Conservation (phyloP, 2,888 invertebrate species). For the Tetragonula carbonaria region DNA sequence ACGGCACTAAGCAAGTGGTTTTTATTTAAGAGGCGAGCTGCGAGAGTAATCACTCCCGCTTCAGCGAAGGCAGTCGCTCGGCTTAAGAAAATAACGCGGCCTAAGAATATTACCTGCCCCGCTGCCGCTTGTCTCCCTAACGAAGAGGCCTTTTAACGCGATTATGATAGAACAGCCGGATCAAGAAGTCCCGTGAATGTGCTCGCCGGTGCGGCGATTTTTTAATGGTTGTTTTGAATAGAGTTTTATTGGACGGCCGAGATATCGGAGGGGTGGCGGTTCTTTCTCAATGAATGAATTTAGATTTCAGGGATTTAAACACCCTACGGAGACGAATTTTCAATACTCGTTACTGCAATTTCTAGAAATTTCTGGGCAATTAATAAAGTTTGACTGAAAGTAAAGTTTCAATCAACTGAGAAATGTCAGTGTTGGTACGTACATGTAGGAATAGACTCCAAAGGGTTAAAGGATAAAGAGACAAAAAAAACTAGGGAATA, state of each 20-base stretch:
- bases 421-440: too few relatives aligned
- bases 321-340: background rate
- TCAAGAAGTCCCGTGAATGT: slow-evolving; percentile 36
- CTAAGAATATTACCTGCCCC: slow-evolving; percentile 50
- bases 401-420: too few relatives aligned
- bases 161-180: slow-evolving; percentile 37
- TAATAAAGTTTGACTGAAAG: too few relatives aligned
- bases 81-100: slow-evolving; percentile 55
- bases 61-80: slow-evolving; percentile 34
- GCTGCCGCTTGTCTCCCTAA: slow-evolving; percentile 51
- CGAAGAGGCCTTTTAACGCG: slow-evolving; percentile 49
- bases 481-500: too few relatives aligned
- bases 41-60: slow-evolving; percentile 38
- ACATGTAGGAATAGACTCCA: too few relatives aligned
- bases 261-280: background rate
- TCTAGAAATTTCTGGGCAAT: too few relatives aligned
- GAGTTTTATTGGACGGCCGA: background rate
- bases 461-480: too few relatives aligned
- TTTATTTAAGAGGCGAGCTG: slow-evolving; percentile 48
- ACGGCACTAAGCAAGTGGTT: slow-evolving; percentile 42
- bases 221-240: slow-evolving; percentile 31
- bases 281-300: background rate
- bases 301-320: background rate
- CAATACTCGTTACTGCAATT: too few relatives aligned
- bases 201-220: slow-evolving; percentile 19